These are phyloP conservation scores for Acrossocheilus wenchowensis DNA, from an alignment of 2,797 vertebrate species.

Conservation along the genomic window DNA sequence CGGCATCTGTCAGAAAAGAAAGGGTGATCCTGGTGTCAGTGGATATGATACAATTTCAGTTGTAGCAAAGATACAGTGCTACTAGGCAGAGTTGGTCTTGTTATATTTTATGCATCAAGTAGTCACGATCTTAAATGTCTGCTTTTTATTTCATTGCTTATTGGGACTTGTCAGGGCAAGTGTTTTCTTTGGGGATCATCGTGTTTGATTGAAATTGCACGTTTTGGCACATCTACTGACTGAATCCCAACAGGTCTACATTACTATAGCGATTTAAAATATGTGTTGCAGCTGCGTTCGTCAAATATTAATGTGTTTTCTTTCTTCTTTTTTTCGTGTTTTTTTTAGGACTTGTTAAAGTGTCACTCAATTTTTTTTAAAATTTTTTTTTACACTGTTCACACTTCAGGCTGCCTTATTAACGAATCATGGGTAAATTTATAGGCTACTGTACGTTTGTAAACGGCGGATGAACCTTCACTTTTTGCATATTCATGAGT, in stretches of 20 bases:
- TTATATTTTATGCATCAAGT: not conserved
- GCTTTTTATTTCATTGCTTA: constrained; percentile 2
- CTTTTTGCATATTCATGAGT: not conserved
- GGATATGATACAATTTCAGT: not conserved
- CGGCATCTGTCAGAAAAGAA: constrained; percentile 13
- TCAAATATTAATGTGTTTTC: not conserved
- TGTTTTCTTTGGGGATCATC: not conserved
- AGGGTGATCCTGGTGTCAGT: not conserved
- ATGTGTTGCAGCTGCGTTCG: not conserved
- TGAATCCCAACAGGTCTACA: not conserved
- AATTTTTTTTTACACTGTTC: not conserved
- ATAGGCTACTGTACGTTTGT: not conserved
- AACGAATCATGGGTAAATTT: not conserved
- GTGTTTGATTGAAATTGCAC: not conserved
- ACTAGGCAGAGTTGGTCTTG: not conserved
- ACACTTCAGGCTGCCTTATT: not conserved
- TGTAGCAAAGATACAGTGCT: not conserved
- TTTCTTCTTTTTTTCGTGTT: not conserved
- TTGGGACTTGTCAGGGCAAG: not conserved
- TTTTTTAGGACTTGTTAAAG: not conserved
- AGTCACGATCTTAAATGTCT: not conserved
- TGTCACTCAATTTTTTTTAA: not conserved
- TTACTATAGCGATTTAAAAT: not conserved
- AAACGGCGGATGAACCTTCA: not conserved
- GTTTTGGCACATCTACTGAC: not conserved